These are phyloP conservation scores for Nomada lathburiana DNA, from an alignment of 2,888 invertebrate genomes.

Conservation along the genomic window DNA sequence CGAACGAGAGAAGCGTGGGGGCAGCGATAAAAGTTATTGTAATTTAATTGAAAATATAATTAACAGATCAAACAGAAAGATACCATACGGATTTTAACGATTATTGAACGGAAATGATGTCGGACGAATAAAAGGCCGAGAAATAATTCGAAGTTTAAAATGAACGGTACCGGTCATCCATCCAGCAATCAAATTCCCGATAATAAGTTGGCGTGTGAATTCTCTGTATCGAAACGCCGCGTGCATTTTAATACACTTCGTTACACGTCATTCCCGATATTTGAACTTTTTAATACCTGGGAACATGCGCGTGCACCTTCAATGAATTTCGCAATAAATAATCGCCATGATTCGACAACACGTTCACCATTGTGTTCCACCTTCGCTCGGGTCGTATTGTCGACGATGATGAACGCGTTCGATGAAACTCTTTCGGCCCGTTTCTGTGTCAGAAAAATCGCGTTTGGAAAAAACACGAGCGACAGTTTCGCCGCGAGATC, in stretches of 20 bases:
- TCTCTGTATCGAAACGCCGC: background rate
- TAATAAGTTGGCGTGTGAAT: background rate
- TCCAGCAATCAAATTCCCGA: conserved; percentile 3
- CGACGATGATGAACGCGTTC: background rate
- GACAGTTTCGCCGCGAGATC: background rate
- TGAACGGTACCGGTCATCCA: background rate
- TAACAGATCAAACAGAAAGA: background rate
- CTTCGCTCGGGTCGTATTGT: background rate
- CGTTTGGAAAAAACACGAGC: background rate
- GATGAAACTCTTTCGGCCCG: background rate
- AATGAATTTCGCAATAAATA: background rate
- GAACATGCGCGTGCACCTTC: background rate
- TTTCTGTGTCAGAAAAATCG: no score
- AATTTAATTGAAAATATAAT: background rate
- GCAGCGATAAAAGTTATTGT: background rate
- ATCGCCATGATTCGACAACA: background rate
- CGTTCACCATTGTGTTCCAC: background rate
- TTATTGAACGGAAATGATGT: background rate
- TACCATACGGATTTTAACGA: background rate
- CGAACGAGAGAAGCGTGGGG: no score
- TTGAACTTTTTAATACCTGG: background rate
- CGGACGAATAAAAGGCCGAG: background rate
- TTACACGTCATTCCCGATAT: background rate
- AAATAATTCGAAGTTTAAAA: conserved; percentile 10
- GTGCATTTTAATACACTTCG: background rate